Evolutionary conservation across 2,113 vertebrate species (phyloP), one percentile per base, ranked within the genome.

Genomic region (Saguinus imperator): DNA sequence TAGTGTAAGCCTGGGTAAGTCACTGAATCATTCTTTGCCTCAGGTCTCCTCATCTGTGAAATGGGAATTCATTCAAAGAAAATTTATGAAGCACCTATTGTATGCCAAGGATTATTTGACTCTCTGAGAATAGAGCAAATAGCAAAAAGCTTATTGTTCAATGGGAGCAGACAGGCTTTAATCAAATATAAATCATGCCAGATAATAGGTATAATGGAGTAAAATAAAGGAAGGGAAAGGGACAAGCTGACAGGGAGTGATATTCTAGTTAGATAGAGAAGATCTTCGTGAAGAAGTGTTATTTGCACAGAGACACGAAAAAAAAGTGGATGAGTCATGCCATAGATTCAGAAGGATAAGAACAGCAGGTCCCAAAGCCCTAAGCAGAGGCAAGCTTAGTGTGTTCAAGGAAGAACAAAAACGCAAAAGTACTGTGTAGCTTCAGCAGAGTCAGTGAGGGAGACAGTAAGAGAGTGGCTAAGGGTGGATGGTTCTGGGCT

Each of bases 121-220:
- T 21, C 0, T 81, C 50, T 58, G 16, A 29, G n/a, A 4, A 94
- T 10, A 85, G 18, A 94, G 43, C 25, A 72, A 48, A 11, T 50
- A 89, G 57, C 79, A 95, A n/a, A 94, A 23, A 66, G 81, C 12
- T 93, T 89, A 66, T 27, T 89, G 89, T 75, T 23, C 29, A 72
- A 17, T 52, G 21, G 11, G 61, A 64, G 20, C 14, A 76, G 27
- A 72, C 1, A 50, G 10, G 2, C 14, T 79, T 83, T 80, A 97
- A 43, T 45, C 61, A 81, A 82, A 89, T 57, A 52, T 37, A 58
- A 52, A 32, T 43, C 32, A 12, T 89, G 77, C 68, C 35, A 16
- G 32, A 76, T 76, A 87, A 20, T 83, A 91, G 86, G 10, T 48
- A 37, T 70, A 76, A 58, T 48, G 35, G 81, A 88, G 40, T 94